Base-by-base conservation (phyloP, 1,140 invertebrate species). In the Babylonia areolata region DNA sequence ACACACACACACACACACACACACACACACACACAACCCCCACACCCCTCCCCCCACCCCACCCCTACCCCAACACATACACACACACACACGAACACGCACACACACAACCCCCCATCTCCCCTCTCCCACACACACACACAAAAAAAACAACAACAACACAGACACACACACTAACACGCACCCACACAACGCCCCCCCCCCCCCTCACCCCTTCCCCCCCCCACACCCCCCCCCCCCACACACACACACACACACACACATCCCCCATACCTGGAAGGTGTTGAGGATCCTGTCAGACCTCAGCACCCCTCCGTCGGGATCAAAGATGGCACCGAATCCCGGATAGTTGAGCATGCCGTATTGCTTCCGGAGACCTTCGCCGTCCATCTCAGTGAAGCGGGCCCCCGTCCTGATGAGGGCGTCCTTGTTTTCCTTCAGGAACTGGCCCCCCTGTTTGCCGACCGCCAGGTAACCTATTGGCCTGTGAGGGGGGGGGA, bases 201-300 rank as follows among this genome's bases (percentile, higher is more conserved):
- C 15, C 75, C 58, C 31, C 69, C 33, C 31, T 12, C 11, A n/a
- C n/a, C n/a, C n/a, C n/a, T n/a, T n/a, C 15, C 15, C 5, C 15
- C 15, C 15, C 2, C 15, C n/a, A n/a, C n/a, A n/a, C n/a, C n/a
- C n/a, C 31, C 31, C 2, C 31, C 31, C 31, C 2, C 3, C 23
- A 69, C 6, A 69, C 58, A 69, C 6, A 69, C 58, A 69, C 6
- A 69, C 58, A 69, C 6, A 69, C 64, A 69, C 15, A 69, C 64
- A 3, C 15, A 69, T 11, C 58, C 9, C 3, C 58, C 31, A 33
- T 90, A 94, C 93, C 91, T 94, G 93, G 58, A 91, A 91, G 28
- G 92, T 90, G 58, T 40, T 37, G n/a, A 94, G 82, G n/a, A 90
- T 87, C 82, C 91, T 93, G 69, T 94, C 91, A 20, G 93, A 91